Conservation (phyloP, 2,113 vertebrate genomes). For the Laterallus jamaicensis region DNA sequence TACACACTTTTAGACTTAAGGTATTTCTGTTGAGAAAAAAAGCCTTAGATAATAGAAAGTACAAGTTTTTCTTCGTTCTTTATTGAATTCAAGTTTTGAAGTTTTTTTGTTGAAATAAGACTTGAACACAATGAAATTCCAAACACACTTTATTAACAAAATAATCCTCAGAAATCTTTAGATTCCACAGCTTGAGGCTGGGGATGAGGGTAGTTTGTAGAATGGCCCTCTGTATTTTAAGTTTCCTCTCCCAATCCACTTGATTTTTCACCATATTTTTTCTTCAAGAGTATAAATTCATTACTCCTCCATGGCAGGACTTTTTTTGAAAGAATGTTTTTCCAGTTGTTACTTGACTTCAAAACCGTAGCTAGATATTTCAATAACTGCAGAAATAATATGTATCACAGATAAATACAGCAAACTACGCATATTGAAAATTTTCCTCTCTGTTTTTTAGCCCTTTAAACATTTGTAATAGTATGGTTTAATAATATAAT, state of each 20-base stretch:
- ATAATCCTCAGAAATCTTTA: background rate
- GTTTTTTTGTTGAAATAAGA: background rate
- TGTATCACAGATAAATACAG: background rate
- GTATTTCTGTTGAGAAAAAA: background rate
- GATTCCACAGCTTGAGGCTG: background rate
- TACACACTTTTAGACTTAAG: background rate
- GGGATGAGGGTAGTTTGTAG: background rate
- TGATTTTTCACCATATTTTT: background rate
- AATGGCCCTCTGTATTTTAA: background rate
- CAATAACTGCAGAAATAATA: background rate
- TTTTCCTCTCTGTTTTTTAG: background rate
- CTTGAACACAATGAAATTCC: background rate
- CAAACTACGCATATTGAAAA: background rate
- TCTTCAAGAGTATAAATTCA: background rate
- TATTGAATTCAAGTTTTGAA: background rate
- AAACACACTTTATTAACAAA: background rate
- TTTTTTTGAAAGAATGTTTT: background rate
- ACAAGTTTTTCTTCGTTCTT: background rate
- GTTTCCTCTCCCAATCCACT: background rate
- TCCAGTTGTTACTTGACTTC: background rate
- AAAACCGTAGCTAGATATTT: background rate
- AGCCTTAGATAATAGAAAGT: background rate
- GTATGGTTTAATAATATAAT: background rate
- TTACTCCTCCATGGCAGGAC: background rate
- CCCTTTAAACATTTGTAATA: background rate